Base-by-base conservation (phyloP, 2,888 invertebrate genomes). In the Lochmaea capreae region DNA sequence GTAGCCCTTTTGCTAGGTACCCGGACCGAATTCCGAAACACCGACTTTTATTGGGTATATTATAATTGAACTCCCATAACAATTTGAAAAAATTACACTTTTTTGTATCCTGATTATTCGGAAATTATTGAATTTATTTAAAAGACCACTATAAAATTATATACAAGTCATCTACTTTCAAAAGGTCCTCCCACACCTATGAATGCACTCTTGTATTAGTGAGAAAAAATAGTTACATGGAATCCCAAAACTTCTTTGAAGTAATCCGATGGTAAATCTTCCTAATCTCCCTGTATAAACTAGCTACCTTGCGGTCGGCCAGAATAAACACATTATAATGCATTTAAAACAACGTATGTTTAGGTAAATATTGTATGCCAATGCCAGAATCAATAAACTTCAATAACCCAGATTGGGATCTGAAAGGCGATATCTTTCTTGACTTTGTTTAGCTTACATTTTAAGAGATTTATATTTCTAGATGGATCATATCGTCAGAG, bases 331-430 rank as follows among this genome's bases (percentile, higher is more conserved):
- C 82, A 83, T 84, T 83, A 83, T 81, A 81, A 80, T 80, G 80
- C 81, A 81, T 84, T 82, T 82, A 83, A 82, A 82, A 82, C 81
- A 80, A 82, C 82, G 83, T 81, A 82, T 79, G 80, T 81, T 71
- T 79, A 80, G 78, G 82, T 83, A 83, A 84, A 84, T 83, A 84
- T 84, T 83, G 80, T 82, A 81, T 78, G 81, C 80, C 80, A 77
- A 82, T 81, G 82, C 82, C 82, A 82, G 78, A 84, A 84, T 84
- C 84, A 84, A 84, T 84, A 84, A 82, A 78, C 79, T 79, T 80
- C 77, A 83, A 80, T 81, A 81, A 82, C 82, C 81, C 79, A 81
- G 82, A 83, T 83, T 81, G 80, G 79, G 80, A 84, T 83, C 83
- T 80, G 82, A 81, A 83, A 83, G 78, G 79, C 74, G 81, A 81